Evolutionary conservation across 2,113 vertebrate species (phyloP).

Genomic region (Lonchura striata): DNA sequence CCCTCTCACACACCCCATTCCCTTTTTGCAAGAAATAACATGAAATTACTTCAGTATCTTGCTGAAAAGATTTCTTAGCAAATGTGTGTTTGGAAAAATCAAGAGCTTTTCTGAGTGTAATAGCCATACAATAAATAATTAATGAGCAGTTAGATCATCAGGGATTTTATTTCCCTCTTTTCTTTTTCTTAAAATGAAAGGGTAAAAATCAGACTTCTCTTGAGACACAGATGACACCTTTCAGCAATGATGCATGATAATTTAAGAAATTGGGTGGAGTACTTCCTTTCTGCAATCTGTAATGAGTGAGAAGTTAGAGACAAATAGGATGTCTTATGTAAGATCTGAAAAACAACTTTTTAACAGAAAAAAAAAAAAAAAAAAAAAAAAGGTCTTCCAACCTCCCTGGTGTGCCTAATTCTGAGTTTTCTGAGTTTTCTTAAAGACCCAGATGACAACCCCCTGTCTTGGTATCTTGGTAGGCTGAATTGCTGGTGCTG

Average conservation of each 20-base stretch:
- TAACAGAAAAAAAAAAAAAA: neutral
- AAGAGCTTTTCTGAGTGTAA: neutral
- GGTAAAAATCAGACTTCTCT: neutral
- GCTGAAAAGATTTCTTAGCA: neutral
- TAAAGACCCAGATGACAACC: neutral
- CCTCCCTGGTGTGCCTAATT: neutral
- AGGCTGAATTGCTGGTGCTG: neutral
- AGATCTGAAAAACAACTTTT: neutral
- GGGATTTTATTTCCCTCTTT: no score
- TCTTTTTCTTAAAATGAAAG: neutral
- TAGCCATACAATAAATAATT: neutral
- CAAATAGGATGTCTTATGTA: neutral
- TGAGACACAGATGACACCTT: constrained; percentile 9
- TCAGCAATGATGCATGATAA: neutral
- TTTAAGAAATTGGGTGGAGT: constrained; percentile 58
- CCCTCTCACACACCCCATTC: neutral
- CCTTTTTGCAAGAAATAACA: neutral
- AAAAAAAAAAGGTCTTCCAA: neutral
- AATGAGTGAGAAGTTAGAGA: neutral
- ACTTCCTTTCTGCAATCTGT: constrained; percentile 42
- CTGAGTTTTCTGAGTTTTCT: neutral
- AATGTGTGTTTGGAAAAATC: neutral
- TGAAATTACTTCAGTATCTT: neutral
- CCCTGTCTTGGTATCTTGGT: neutral
- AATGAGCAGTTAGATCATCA: neutral